These are phyloP conservation scores for Ectemnius cavifrons DNA, from an alignment of 2,888 invertebrate genomes.

Conservation along the genomic window DNA sequence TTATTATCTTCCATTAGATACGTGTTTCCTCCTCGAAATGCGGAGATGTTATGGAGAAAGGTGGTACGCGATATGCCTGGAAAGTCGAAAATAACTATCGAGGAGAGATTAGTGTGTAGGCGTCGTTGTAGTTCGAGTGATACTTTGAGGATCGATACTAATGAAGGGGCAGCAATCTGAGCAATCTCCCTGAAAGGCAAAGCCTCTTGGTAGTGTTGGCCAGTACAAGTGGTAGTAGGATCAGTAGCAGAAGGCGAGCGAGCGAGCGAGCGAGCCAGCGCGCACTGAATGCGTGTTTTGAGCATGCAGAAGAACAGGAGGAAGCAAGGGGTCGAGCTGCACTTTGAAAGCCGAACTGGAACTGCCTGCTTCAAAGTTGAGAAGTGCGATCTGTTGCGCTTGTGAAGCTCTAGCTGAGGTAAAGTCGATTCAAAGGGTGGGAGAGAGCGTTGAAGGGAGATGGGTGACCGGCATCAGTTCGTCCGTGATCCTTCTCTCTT, in stretches of 20 bases:
- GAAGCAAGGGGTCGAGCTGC: background rate
- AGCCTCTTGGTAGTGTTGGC: background rate
- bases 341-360: slow-evolving; percentile 34
- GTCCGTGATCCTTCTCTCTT: background rate
- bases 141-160: slow-evolving; percentile 1
- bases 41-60: too few species aligned
- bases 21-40: background rate
- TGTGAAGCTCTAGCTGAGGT: slow-evolving; percentile 21
- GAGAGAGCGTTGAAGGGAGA: slow-evolving; percentile 45
- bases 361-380: slow-evolving; percentile 42
- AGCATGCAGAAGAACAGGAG: background rate
- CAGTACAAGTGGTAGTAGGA: background rate
- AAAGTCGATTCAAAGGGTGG: slow-evolving; percentile 44
- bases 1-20: background rate
- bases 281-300: slow-evolving; percentile 15
- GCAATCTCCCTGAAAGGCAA: slow-evolving; percentile 6
- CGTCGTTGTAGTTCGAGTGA: background rate
- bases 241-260: too few species aligned
- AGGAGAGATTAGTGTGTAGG: background rate
- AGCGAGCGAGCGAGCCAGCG: background rate
- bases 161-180: background rate
- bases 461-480: slow-evolving; percentile 11
- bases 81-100: background rate
- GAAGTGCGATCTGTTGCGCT: slow-evolving; percentile 51
- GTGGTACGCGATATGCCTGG: background rate